Evolutionary conservation across 1,140 invertebrate genomes (phyloP), one percentile per base, ranked within the genome.

Genomic region (Dolichoris vasculosae): DNA sequence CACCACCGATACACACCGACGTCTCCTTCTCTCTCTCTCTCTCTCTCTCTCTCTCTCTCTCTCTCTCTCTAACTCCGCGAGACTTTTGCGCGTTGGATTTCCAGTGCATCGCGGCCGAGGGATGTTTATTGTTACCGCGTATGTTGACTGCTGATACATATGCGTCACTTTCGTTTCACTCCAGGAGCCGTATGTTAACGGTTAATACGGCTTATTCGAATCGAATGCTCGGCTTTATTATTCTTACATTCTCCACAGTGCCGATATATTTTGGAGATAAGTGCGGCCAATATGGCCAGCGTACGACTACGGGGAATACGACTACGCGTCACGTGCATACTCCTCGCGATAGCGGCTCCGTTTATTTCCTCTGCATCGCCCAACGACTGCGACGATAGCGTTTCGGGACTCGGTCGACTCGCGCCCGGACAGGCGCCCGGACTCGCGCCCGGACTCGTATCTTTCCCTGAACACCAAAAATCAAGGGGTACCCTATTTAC

Each of bases 31-130:
- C 91, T 91, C 0, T 15, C 6, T 46, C 30, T 15, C 48, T 23
- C 86, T 82, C 88, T 83, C 89, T 90, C 91, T 91, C 90, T 91
- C 83, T 40, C 75, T 64, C 6, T 9, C 55, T 4, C 55, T 2
- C 55, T 2, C 23, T 9, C 55, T 59, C 9, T 59, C 55, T 59
- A 2, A 6, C 26, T 59, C 55, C 2, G 2, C 23, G 23, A 26
- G 20, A 59, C 55, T 59, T 59, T 23, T 26, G 55, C 55, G 55
- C 55, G 23, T 26, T 59, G 23, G 23, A 59, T 26, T 59, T 26
- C 23, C 55, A 26, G 55, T 59, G 55, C 20, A 59, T 35, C 64
- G 64, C 64, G 64, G 9, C n/a, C 64, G 64, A 67, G 64, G 64
- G 48, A 77, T 77, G 32, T 38, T 38, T 77, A 77, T 48, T 38